Conservation (phyloP, 1,140 invertebrate species). For the Lasioglossum albipes region DNA sequence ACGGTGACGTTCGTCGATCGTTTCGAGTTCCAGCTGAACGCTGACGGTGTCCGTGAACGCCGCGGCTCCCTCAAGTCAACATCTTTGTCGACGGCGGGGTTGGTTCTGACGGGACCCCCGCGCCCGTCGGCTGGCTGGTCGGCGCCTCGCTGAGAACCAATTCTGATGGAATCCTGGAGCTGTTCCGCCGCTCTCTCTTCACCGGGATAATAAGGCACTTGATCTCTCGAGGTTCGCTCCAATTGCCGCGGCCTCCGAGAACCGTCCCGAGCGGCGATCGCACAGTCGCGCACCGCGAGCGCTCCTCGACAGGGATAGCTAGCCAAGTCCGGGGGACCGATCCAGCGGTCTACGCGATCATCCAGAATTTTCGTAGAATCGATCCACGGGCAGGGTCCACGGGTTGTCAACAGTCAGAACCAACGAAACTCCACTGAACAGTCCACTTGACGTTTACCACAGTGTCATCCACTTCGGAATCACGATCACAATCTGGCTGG, state of each 20-base stretch:
- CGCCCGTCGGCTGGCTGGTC: conserved; percentile 41
- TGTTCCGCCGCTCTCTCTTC: neutral
- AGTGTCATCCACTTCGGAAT: neutral
- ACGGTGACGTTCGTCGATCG: neutral
- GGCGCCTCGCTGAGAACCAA: conserved; percentile 20
- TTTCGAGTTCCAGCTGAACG: neutral
- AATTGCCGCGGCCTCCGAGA: neutral
- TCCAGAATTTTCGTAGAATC: neutral
- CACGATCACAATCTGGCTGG: conserved; percentile 3
- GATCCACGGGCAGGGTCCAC: neutral
- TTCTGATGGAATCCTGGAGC: neutral
- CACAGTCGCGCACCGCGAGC: neutral
- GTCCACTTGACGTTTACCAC: neutral
- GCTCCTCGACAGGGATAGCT: neutral
- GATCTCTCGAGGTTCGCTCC: too few relatives aligned
- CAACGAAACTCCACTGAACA: neutral
- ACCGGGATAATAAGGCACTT: neutral
- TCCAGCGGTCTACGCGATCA: neutral
- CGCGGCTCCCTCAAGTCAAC: conserved; percentile 41
- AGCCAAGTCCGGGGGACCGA: neutral
- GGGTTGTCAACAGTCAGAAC: conserved; percentile 2
- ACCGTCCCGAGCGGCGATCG: neutral
- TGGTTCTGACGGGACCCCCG: conserved; percentile 4
- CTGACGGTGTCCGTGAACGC: neutral
- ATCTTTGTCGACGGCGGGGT: conserved; percentile 32